A percentile compares a stretch with the other conserved stretches of the same genome.
phyloP scores from a whole-genome alignment of 2,888 invertebrate species.

The Stomorhina lunata region DNA sequence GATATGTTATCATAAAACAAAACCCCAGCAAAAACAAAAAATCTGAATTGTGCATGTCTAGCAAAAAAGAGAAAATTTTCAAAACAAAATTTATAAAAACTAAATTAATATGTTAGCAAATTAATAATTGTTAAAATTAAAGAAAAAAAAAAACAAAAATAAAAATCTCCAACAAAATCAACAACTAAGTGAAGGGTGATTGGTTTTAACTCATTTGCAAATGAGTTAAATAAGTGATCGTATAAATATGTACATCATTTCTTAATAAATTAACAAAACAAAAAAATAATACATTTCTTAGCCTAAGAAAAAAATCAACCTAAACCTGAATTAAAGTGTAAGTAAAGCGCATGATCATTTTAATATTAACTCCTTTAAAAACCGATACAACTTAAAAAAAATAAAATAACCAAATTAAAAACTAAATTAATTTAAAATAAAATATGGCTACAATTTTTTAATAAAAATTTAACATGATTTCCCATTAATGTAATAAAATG shows the following conservation, averaged over 20 bases:
- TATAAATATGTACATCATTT: conserved; percentile 42
- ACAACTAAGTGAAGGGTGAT: conserved; percentile 29
- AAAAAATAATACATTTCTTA: conserved; percentile 31
- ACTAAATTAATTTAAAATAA: background rate
- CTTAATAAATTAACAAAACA: background rate
- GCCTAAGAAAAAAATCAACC: conserved; percentile 16
- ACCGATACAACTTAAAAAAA: conserved; percentile 16
- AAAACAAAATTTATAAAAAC: background rate
- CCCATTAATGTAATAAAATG: no score
- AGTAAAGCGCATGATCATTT: conserved; percentile 28
- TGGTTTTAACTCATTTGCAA: conserved; percentile 3
- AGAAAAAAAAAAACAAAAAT: no score
- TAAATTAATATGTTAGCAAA: conserved; percentile 34
- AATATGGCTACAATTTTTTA: background rate
- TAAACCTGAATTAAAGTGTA: conserved; percentile 55
- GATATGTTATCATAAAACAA: conserved; percentile 12
- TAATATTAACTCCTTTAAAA: conserved; percentile 4
- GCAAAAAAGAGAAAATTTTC: background rate
- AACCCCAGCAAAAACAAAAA: background rate
- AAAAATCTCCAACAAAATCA: conserved; percentile 8
- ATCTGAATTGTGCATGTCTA: conserved; percentile 36
- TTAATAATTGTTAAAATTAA: conserved; percentile 25
- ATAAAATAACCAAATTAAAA: background rate
- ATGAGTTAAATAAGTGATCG: conserved; percentile 33
- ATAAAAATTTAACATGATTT: no score